Conservation (phyloP, 2,888 invertebrate genomes). For the Balanococcus diminutus region DNA sequence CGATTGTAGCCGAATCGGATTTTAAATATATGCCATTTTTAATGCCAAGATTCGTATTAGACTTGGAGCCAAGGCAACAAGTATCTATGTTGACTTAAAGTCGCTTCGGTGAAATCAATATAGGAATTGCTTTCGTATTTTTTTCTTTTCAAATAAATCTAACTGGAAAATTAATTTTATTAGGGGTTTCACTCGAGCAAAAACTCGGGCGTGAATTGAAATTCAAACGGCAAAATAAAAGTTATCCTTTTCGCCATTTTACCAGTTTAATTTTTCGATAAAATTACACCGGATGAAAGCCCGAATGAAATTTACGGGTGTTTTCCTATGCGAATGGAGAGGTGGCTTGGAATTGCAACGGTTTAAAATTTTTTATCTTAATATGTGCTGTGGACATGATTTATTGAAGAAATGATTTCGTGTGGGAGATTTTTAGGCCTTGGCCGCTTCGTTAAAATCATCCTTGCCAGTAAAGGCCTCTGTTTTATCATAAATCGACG, state of each 20-base stretch:
- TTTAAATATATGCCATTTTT: not conserved
- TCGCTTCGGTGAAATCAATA: not conserved
- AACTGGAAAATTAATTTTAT: not conserved
- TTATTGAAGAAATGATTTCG: no score
- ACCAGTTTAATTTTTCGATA: not conserved
- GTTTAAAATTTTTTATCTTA: no score
- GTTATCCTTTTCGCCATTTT: not conserved
- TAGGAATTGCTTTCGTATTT: not conserved
- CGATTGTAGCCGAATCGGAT: not conserved
- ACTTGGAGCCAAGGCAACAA: not conserved
- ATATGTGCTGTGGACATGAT: no score
- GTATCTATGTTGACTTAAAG: not conserved
- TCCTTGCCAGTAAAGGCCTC: no score
- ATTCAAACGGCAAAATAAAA: not conserved
- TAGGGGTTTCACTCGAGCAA: not conserved
- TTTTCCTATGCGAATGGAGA: no score
- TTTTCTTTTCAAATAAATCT: slow-evolving; percentile 1
- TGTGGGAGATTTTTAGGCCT: no score
- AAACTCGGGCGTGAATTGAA: not conserved
- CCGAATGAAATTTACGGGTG: no score
- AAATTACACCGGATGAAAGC: not conserved
- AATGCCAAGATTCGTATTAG: not conserved
- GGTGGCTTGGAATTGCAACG: no score
- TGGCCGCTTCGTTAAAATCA: no score
- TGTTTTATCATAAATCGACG: no score